phyloP scores from a whole-genome alignment of 1,140 invertebrate species.

The Phymorhynchus buccinoides region DNA sequence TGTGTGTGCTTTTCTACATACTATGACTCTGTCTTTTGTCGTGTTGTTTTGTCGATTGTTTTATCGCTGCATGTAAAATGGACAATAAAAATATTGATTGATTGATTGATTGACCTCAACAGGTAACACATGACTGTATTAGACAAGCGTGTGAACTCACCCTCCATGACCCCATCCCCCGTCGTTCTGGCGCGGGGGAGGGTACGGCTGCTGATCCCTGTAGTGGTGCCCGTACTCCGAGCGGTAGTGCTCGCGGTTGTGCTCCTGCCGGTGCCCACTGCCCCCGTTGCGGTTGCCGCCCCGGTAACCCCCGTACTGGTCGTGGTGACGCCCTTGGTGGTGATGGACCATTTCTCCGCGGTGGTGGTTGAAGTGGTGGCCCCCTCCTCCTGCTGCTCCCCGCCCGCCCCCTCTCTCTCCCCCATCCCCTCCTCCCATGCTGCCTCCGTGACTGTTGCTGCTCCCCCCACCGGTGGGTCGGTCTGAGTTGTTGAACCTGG shows the following conservation, averaged over 20 bases:
- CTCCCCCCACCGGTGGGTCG: background rate
- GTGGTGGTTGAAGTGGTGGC: slow-evolving; percentile 45
- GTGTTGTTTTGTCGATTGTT: too few relatives aligned
- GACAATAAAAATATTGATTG: too few relatives aligned
- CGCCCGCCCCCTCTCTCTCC: slow-evolving; percentile 1
- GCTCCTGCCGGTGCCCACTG: slow-evolving; percentile 52
- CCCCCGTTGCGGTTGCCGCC: slow-evolving; percentile 27
- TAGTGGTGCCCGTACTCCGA: slow-evolving; percentile 61
- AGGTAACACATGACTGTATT: background rate
- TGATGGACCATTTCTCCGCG: slow-evolving; percentile 32
- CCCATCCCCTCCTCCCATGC: slow-evolving; percentile 17
- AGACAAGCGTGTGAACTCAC: background rate
- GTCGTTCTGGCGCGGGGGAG: slow-evolving; percentile 2
- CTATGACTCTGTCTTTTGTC: background rate
- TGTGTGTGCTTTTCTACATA: too few relatives aligned
- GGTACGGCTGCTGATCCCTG: slow-evolving; percentile 46
- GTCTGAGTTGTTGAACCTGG: slow-evolving; percentile 33
- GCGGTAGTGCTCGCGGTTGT: slow-evolving; percentile 53
- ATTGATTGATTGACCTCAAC: background rate
- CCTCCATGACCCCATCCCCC: slow-evolving; percentile 13
- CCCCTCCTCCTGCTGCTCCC: slow-evolving; percentile 28
- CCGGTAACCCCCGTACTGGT: slow-evolving; percentile 49
- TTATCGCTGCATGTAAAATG: too few relatives aligned
- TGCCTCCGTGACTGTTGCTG: background rate
- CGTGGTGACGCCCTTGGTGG: slow-evolving; percentile 52